Percentiles rank a stretch among this genome's conserved stretches.
Conservation (phyloP, 2,797 vertebrate species). For the Hippopotamyrus pictus region DNA sequence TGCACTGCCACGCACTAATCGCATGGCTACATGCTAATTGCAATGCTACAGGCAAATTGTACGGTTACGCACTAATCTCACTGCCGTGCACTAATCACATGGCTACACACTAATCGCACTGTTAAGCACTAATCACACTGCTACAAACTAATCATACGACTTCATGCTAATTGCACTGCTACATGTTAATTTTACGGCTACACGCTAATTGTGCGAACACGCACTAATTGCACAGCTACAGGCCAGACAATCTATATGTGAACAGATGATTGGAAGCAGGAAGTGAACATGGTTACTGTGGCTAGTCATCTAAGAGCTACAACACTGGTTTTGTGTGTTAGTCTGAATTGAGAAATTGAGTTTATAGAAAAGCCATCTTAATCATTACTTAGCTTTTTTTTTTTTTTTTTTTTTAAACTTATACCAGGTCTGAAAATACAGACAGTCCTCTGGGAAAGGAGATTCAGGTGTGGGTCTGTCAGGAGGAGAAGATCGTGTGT, state of each 20-base stretch:
- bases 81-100: not conserved
- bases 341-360: not conserved
- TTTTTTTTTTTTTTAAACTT: not conserved
- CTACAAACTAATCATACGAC: not conserved
- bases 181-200: not conserved
- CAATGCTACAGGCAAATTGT: not conserved
- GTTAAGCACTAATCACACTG: not conserved
- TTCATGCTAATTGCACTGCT: not conserved
- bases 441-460: constrained; percentile 74
- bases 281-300: not conserved
- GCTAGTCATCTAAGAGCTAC: not conserved
- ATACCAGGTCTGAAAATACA: constrained; percentile 57
- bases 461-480: constrained; percentile 85
- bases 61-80: not conserved
- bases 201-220: not conserved
- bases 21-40: not conserved
- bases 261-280: not conserved
- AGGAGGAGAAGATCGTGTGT: constrained; percentile 91
- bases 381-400: not conserved
- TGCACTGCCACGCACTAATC: not conserved
- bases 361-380: not conserved
- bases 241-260: not conserved
- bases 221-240: not conserved
- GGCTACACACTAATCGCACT: not conserved
- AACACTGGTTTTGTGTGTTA: not conserved